These are phyloP conservation scores for Trichopoda pennipes DNA, from an alignment of 2,888 invertebrate genomes.

Conservation along the genomic window DNA sequence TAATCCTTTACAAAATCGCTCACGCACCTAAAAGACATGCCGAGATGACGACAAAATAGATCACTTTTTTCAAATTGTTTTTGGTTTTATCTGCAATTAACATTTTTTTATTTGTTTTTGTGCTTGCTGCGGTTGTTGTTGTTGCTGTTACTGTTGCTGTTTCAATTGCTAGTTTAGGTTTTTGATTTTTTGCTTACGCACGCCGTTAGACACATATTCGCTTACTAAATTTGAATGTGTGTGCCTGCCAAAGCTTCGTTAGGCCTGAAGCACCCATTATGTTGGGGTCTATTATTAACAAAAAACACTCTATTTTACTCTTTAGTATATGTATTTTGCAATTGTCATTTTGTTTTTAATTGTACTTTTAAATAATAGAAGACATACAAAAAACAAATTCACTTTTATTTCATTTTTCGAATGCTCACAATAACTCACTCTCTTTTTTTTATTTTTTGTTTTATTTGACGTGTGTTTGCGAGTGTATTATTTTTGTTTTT, in stretches of 20 bases:
- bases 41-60: slow-evolving; percentile 59
- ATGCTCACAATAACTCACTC: slow-evolving; percentile 33
- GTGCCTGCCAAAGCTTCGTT: slow-evolving; percentile 51
- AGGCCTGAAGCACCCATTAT: slow-evolving; percentile 60
- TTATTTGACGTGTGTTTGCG: slow-evolving; percentile 24
- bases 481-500: slow-evolving; percentile 29
- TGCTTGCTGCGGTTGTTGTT: too few relatives aligned
- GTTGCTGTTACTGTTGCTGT: slow-evolving; percentile 23
- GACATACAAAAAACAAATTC: slow-evolving; percentile 50
- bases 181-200: slow-evolving; percentile 29
- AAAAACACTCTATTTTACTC: slow-evolving; percentile 54
- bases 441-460: slow-evolving; percentile 7
- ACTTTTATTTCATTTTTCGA: slow-evolving; percentile 37
- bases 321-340: slow-evolving; percentile 31
- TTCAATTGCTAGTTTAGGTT: slow-evolving; percentile 32
- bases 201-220: slow-evolving; percentile 53
- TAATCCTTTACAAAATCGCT: slow-evolving; percentile 30
- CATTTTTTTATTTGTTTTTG: too few relatives aligned
- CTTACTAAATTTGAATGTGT: slow-evolving; percentile 47
- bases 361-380: slow-evolving; percentile 28
- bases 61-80: slow-evolving; percentile 55
- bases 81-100: slow-evolving; percentile 62
- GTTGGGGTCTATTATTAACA: slow-evolving; percentile 54
- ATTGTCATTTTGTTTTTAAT: slow-evolving; percentile 43
- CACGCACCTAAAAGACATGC: slow-evolving; percentile 41